Evolutionary conservation across 53 echinoderm and acorn worm species (phyloP).

Genomic region (Pentamera pediparva): DNA sequence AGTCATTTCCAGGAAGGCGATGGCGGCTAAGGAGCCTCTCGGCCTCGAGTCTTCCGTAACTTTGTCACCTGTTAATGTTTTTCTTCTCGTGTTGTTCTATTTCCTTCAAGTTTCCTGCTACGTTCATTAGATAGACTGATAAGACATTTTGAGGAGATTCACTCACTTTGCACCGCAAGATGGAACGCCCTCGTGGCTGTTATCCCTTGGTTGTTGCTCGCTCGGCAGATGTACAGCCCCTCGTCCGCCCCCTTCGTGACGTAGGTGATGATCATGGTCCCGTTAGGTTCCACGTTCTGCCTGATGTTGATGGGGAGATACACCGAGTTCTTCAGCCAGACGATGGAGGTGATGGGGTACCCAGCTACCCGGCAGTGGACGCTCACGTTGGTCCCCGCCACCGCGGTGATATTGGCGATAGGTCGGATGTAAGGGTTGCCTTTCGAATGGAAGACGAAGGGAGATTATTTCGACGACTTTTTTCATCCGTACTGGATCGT

Average conservation of each 20-base stretch:
- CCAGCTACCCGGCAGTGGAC: conserved; percentile 86
- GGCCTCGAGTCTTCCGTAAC: too few relatives aligned
- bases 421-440: conserved; percentile 81
- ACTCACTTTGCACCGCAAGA: conserved; percentile 70
- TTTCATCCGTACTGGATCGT: too few relatives aligned
- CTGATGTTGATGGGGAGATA: conserved; percentile 66
- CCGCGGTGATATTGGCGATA: conserved; percentile 77
- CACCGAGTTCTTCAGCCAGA: conserved; percentile 61
- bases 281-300: conserved; percentile 64
- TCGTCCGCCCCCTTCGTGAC: conserved; percentile 66
- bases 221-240: conserved; percentile 73
- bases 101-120: too few relatives aligned
- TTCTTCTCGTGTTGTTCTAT: too few relatives aligned
- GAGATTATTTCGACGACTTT: too few relatives aligned
- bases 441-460: too few relatives aligned
- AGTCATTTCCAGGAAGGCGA: too few relatives aligned
- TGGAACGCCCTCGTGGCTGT: conserved; percentile 36
- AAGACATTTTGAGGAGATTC: too few relatives aligned
- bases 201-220: conserved; percentile 51
- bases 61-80: too few relatives aligned
- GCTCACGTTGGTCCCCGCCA: conserved; percentile 58
- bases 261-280: conserved; percentile 63
- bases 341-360: conserved; percentile 75
- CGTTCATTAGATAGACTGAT: too few relatives aligned
- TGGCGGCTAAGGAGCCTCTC: too few relatives aligned